These are phyloP conservation scores for Clarias macrocephalus DNA, from an alignment of 2,113 vertebrate species.

Conservation along the genomic window DNA sequence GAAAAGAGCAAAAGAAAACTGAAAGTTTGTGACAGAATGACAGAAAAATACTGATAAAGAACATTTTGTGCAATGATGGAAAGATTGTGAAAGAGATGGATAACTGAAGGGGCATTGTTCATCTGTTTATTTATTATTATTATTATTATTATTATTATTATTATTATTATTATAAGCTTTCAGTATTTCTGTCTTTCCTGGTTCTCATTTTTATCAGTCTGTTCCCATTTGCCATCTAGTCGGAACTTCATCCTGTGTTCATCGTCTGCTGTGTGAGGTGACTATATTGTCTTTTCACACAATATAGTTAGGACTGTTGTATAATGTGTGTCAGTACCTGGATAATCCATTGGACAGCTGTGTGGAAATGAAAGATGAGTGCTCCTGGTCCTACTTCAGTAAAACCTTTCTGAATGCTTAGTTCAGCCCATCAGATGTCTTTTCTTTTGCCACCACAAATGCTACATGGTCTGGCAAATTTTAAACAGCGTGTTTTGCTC, in stretches of 20 bases:
- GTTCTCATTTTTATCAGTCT: neutral
- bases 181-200: neutral
- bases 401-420: neutral
- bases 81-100: neutral
- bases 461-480: no score
- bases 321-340: no score
- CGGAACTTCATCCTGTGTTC: neutral
- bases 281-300: no score
- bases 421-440: neutral
- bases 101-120: neutral
- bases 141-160: neutral
- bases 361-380: no score
- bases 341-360: no score
- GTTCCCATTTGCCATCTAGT: neutral
- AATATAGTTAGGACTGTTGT: no score
- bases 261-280: neutral
- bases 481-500: neutral
- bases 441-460: neutral
- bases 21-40: neutral
- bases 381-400: no score
- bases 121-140: neutral
- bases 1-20: neutral
- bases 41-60: neutral
- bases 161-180: neutral
- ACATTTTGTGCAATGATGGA: neutral